Percentiles rank a stretch among this genome's conserved stretches.
Conservation (phyloP, 2,113 vertebrate species). For the Anguilla rostrata region DNA sequence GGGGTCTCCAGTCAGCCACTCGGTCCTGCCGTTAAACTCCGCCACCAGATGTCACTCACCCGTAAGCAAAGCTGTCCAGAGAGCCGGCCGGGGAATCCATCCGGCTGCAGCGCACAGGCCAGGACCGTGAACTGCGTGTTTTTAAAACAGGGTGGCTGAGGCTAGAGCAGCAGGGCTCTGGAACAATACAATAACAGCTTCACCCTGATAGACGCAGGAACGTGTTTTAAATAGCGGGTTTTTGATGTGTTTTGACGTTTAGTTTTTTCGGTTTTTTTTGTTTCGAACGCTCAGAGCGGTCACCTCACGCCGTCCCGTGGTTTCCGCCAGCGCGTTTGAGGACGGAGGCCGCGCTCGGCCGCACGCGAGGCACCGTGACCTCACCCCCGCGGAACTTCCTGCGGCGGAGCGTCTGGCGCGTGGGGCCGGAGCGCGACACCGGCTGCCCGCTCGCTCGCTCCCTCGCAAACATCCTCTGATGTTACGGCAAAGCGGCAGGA, state of each 20-base stretch:
- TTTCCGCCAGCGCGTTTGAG: constrained; percentile 35
- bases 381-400: constrained; percentile 62
- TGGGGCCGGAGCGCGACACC: constrained; percentile 20
- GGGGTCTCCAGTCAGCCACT: background rate
- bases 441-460: background rate
- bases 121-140: background rate
- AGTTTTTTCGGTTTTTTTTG: background rate
- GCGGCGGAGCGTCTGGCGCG: constrained; percentile 50
- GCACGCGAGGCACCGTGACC: constrained; percentile 58
- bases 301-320: background rate
- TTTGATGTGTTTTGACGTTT: background rate
- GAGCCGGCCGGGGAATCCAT: background rate
- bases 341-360: constrained; percentile 7
- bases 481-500: constrained; percentile 20
- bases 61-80: constrained; percentile 60
- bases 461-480: constrained; percentile 61
- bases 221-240: too few relatives aligned
- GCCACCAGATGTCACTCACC: constrained; percentile 75
- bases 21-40: constrained; percentile 47
- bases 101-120: background rate
- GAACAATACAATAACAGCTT: background rate
- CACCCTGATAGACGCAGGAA: background rate
- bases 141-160: background rate
- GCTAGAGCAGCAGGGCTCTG: background rate
- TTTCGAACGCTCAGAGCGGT: background rate